Evolutionary conservation across 2,888 invertebrate species (phyloP).

Genomic region (Eupithecia inturbata): DNA sequence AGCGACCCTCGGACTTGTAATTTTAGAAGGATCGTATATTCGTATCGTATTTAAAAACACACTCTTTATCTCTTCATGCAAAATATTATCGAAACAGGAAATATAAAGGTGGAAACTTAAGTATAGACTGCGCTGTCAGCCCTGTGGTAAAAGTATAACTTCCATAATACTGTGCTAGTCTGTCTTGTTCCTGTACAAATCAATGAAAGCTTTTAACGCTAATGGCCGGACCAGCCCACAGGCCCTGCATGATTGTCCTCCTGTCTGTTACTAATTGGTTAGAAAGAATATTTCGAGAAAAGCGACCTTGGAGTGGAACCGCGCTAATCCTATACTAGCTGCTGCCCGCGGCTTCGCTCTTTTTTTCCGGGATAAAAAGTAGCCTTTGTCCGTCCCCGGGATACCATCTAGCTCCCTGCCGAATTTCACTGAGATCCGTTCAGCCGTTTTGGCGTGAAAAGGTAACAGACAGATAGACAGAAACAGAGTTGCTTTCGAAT

Average conservation of each 20-base stretch:
- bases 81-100: background rate
- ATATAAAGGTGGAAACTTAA: constrained; percentile 4
- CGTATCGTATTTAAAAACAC: background rate
- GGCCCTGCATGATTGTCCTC: constrained; percentile 16
- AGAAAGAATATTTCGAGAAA: background rate
- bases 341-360: too few species aligned
- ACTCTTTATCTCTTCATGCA: background rate
- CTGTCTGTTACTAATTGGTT: constrained; percentile 27
- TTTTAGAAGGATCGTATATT: constrained; percentile 1
- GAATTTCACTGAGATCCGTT: too few species aligned
- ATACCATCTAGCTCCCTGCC: too few species aligned
- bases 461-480: too few species aligned
- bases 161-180: constrained; percentile 37
- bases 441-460: too few species aligned
- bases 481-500: too few species aligned
- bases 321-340: background rate
- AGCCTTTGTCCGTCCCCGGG: too few species aligned
- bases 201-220: constrained; percentile 72
- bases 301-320: constrained; percentile 1
- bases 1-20: background rate
- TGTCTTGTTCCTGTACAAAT: constrained; percentile 56
- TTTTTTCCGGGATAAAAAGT: too few species aligned
- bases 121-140: background rate
- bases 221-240: constrained; percentile 49
- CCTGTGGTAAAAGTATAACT: constrained; percentile 12